Evolutionary conservation across 1,140 invertebrate species (phyloP), one percentile per base, ranked within the genome.

Genomic region (Drosophila sproati): DNA sequence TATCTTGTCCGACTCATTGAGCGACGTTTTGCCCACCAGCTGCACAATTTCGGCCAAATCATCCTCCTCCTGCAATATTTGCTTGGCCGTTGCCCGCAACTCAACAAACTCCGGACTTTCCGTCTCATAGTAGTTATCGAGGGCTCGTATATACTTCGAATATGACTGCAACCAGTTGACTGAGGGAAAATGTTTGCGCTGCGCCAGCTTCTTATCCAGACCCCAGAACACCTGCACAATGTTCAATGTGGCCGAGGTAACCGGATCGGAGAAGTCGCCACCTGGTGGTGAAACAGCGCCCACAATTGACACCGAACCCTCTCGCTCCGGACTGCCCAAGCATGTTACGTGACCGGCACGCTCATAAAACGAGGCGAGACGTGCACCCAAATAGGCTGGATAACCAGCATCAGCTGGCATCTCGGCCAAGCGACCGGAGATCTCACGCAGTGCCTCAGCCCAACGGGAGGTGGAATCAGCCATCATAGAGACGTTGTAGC

Each of bases 141-240:
- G 93, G 6, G 96, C 95, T 57, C 96, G 93, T 86, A 95, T 95
- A 90, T 98, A 98, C 93, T 98, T 98, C 83, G 96, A 96, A 93
- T 96, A 96, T 10, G 95, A 96, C 62, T 96, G 95, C 39, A 96
- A 92, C 99, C 99, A 99, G 94, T 99, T 99, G 93, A 99, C 98
- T 51, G 98, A 99, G 34, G 99, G 99, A 95, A 99, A 99, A 94
- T 99, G 99, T 94, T 99, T 99, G 72, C 99, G 95, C 93, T 99
- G 99, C 2, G 99, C 99, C 52, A 99, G 94, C 93, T 99, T 99
- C 93, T 99, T 99, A 93, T 99, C 99, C 80, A 99, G 94, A 82
- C 99, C 99, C 99, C 99, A 99, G 94, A 99, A 99, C 92, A 99
- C 99, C 94, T 99, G 99, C 28, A 99, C 99, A 93, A 99, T 99